Conservation (phyloP, 2,797 vertebrate genomes). For the Myripristis murdjan region DNA sequence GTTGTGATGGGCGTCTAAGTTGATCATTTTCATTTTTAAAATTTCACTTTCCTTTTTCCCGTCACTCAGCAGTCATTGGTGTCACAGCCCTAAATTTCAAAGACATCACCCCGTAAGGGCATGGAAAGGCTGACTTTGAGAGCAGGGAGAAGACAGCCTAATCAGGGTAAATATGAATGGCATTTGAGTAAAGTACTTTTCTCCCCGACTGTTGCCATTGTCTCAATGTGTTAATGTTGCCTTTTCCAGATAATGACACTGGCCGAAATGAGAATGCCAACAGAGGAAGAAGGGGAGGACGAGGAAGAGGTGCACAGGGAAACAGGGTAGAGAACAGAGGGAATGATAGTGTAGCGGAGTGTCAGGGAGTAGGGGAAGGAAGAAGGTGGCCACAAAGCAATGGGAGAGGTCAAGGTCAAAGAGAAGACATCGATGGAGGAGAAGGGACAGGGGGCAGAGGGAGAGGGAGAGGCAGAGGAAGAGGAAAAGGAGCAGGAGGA, state of each 20-base stretch:
- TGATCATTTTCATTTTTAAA: too few relatives aligned
- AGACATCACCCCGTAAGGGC: constrained; percentile 1
- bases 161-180: constrained; percentile 37
- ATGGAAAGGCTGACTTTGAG: constrained; percentile 44
- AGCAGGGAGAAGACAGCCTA: background rate
- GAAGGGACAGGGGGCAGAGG: constrained; percentile 1
- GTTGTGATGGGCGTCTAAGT: background rate
- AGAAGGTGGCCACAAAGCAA: background rate
- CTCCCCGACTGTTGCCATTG: background rate
- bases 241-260: constrained; percentile 38
- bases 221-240: background rate
- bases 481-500: constrained; percentile 6
- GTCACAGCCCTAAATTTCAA: background rate
- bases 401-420: background rate
- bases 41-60: background rate
- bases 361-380: too few relatives aligned
- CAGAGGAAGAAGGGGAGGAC: background rate
- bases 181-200: background rate
- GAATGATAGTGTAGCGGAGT: background rate
- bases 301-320: background rate
- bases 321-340: background rate
- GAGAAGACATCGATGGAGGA: background rate
- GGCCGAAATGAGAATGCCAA: constrained; percentile 30
- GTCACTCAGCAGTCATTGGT: constrained; percentile 5
- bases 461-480: constrained; percentile 1